These are phyloP conservation scores for Ommatoiulus sabulosus DNA, from an alignment of 2,888 invertebrate genomes.

Conservation along the genomic window DNA sequence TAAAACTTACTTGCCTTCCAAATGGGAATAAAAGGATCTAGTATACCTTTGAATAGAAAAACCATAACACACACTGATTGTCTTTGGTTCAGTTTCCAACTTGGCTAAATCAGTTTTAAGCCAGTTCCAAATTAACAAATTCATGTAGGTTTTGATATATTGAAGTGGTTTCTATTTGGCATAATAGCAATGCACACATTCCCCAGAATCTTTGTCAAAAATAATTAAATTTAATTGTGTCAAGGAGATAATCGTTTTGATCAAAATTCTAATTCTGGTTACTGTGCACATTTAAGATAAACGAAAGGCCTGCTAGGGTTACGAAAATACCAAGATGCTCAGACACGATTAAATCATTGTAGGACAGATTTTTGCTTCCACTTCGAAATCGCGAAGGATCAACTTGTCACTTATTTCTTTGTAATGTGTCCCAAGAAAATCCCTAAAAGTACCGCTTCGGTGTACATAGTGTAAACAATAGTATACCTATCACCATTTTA, in stretches of 20 bases:
- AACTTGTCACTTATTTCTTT: neutral
- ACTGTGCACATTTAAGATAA: neutral
- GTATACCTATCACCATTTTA: conserved; percentile 26
- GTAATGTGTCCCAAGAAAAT: neutral
- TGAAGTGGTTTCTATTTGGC: neutral
- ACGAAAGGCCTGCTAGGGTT: neutral
- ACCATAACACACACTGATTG: neutral
- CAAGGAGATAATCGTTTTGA: neutral
- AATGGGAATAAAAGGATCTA: neutral
- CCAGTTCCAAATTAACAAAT: neutral
- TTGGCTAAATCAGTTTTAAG: neutral
- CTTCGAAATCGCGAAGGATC: neutral
- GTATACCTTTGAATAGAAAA: neutral
- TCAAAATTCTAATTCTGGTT: neutral
- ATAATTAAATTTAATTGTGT: neutral
- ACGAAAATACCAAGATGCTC: neutral
- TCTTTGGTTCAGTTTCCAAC: conserved; percentile 25
- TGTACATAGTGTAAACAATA: neutral
- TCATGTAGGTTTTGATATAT: neutral
- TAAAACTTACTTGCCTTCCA: neutral
- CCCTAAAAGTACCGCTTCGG: neutral
- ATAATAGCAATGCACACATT: neutral
- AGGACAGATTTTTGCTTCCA: conserved; percentile 31
- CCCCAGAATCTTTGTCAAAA: neutral
- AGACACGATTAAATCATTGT: neutral